Evolutionary conservation across 2,888 invertebrate genomes (phyloP), one percentile per base, ranked within the genome.

Genomic region (Pterostichus niger): DNA sequence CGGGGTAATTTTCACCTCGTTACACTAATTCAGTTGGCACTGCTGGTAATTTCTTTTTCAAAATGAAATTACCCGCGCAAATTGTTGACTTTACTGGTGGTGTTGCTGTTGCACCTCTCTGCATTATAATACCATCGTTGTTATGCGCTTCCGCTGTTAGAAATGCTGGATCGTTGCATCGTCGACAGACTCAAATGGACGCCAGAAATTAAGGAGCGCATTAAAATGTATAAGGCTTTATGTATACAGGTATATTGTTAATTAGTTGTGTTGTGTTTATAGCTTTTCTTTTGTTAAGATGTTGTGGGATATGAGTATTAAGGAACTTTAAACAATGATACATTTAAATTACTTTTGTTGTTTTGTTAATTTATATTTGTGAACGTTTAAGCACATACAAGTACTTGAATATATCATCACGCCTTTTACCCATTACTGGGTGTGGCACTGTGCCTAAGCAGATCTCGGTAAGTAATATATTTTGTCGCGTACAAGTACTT

Each of bases 41-140:
- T 49, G 46, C 31, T 33, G 49, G 15, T 80, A 80, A 80, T 80
- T 80, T 71, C 71, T 80, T 80, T 71, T 80, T 68, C 54, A 33
- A 71, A 80, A 80, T 80, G n/a, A 71, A 80, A 71, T 80, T 80
- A 49, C 64, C 40, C 49, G 59, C 49, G 75, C 75, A 75, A 52
- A 49, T 31, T 24, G 73, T 4, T 5, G 31, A 11, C 31, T 75
- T 75, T 52, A 75, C 49, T 75, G 33, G 2, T 64, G 24, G 9
- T 52, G 9, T 17, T 46, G 73, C 33, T n/a, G 33, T 17, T 64
- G 64, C 64, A 35, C 59, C 31, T 40, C 31, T 24, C 9, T 40
- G 49, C 49, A 49, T 49, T 49, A 6, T 46, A 35, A 6, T 35
- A 24, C 24, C 24, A 40, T 40, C 40, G 9, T 40, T 40, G 40